phyloP scores from a whole-genome alignment of 2,888 invertebrate species.

The Idaea biselata region DNA sequence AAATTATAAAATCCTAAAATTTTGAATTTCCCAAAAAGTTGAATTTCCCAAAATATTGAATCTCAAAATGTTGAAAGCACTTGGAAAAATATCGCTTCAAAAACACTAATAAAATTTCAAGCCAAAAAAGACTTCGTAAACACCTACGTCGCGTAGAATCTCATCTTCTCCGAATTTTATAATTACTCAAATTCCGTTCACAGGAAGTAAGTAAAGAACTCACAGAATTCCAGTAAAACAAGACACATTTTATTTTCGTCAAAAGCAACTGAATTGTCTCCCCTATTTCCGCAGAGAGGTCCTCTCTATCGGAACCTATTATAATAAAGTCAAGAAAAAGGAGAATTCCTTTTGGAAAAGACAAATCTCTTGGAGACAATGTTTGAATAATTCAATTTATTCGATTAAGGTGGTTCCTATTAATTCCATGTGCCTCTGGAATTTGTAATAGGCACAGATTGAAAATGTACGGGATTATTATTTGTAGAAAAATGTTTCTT shows the following conservation, averaged over 20 bases:
- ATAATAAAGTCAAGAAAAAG: constrained; percentile 26
- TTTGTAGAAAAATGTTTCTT: not conserved
- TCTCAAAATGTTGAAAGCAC: no score
- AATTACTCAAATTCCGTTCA: not conserved
- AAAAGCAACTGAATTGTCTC: not conserved
- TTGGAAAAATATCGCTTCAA: no score
- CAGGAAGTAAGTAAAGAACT: not conserved
- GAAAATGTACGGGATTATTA: constrained; percentile 22
- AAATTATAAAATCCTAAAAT: no score
- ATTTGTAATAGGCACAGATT: constrained; percentile 37
- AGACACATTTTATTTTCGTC: not conserved
- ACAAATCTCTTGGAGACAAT: constrained; percentile 46
- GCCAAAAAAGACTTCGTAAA: no score
- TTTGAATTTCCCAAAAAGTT: no score
- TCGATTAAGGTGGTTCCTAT: constrained; percentile 59
- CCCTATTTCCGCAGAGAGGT: not conserved
- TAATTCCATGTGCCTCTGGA: constrained; percentile 54
- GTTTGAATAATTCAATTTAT: constrained; percentile 64
- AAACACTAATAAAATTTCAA: no score
- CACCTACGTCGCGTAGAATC: not conserved
- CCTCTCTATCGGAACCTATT: not conserved
- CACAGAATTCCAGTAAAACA: not conserved
- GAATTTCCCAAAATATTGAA: no score
- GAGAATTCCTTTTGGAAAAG: constrained; percentile 34
- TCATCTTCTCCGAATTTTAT: not conserved